Conservation (phyloP, 2,113 vertebrate species). For the Mobula birostris region DNA sequence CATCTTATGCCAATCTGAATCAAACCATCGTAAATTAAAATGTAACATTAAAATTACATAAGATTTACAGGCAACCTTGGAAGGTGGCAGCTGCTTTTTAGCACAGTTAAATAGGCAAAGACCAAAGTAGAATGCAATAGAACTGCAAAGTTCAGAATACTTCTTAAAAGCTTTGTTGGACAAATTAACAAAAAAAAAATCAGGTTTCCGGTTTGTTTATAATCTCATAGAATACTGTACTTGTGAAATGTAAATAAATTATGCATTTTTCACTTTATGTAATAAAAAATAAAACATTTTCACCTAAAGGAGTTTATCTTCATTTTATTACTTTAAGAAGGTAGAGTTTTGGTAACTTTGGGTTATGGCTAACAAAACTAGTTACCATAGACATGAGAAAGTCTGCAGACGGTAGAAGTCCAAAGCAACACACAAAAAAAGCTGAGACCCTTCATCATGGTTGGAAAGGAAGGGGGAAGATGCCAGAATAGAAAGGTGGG, state of each 20-base stretch:
- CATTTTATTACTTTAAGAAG: background rate
- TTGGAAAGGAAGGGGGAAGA: no score
- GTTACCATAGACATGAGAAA: no score
- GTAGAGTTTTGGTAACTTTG: background rate
- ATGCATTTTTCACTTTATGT: background rate
- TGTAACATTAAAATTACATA: background rate
- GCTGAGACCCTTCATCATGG: no score
- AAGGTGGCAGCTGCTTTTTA: background rate
- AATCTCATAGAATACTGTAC: background rate
- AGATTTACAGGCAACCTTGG: background rate
- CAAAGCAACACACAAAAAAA: no score
- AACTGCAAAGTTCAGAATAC: background rate
- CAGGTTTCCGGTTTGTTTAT: background rate
- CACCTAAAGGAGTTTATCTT: background rate
- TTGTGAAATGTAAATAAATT: background rate
- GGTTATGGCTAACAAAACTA: background rate
- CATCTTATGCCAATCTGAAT: background rate
- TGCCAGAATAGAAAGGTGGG: no score
- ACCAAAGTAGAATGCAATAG: background rate
- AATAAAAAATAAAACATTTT: background rate
- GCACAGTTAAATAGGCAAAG: background rate
- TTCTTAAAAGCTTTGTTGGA: background rate
- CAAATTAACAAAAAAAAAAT: background rate
- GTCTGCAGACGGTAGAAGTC: background rate
- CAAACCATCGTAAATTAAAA: constrained; percentile 3